These are phyloP conservation scores for Schizaphis graminum DNA, from an alignment of 2,888 invertebrate genomes.

Conservation along the genomic window DNA sequence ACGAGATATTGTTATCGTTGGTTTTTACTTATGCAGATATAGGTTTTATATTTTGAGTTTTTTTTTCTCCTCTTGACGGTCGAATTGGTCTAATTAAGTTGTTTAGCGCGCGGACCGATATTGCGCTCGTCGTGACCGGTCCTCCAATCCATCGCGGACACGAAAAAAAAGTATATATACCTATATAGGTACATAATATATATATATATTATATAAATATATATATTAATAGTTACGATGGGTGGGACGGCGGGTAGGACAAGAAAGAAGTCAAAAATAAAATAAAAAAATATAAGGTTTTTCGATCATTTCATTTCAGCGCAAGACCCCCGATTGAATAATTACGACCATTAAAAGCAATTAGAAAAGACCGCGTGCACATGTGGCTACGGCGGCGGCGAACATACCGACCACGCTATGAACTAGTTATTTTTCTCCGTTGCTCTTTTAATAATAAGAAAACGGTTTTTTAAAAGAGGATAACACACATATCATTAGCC, in stretches of 20 bases:
- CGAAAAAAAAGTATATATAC: neutral
- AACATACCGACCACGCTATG: slow-evolving; percentile 60
- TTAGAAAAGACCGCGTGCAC: slow-evolving; percentile 60
- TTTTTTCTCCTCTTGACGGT: slow-evolving; percentile 4
- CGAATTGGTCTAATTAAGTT: slow-evolving; percentile 63
- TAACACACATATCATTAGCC: slow-evolving; percentile 66
- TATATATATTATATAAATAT: neutral
- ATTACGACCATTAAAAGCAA: slow-evolving; percentile 62
- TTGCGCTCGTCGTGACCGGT: slow-evolving; percentile 61
- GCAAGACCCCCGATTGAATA: slow-evolving; percentile 47
- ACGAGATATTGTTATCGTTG: slow-evolving; percentile 7
- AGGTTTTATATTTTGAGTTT: neutral
- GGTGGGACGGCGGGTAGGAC: neutral
- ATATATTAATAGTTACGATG: neutral
- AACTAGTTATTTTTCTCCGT: slow-evolving; percentile 62
- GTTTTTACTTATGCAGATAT: neutral
- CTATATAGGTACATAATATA: neutral
- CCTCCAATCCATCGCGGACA: slow-evolving; percentile 25
- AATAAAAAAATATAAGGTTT: slow-evolving; percentile 12
- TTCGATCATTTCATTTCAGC: slow-evolving; percentile 56
- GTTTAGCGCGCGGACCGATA: slow-evolving; percentile 41
- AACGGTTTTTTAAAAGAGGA: slow-evolving; percentile 63
- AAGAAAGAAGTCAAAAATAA: neutral
- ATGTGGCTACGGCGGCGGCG: slow-evolving; percentile 9
- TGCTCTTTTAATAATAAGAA: slow-evolving; percentile 62